Percentiles rank a stretch among this genome's conserved stretches.
phyloP scores from a whole-genome alignment of 2,113 vertebrate species.

The Brachypodius melanocephalos region DNA sequence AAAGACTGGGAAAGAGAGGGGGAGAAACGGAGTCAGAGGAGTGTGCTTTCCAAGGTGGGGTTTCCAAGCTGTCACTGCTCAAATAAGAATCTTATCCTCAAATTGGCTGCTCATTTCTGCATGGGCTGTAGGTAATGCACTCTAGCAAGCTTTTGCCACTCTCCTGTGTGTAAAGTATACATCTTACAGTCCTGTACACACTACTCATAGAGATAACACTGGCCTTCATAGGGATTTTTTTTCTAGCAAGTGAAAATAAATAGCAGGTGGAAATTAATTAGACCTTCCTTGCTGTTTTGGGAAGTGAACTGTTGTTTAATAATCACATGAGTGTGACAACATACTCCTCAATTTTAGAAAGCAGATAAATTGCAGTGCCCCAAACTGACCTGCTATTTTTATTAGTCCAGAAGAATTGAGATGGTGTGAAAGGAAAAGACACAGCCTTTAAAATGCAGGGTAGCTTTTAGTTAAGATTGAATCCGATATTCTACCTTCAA shows the following conservation, averaged over 20 bases:
- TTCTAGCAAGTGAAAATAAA: constrained; percentile 18
- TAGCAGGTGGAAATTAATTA: constrained; percentile 33
- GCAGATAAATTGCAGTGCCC: constrained; percentile 18
- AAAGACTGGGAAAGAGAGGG: not conserved
- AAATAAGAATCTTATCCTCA: constrained; percentile 6
- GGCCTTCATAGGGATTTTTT: not conserved
- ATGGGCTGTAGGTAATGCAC: not conserved
- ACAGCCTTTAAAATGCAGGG: not conserved
- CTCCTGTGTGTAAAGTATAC: not conserved
- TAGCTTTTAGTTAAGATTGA: not conserved
- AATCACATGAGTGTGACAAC: not conserved
- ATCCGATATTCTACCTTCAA: not conserved
- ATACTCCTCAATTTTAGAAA: constrained; percentile 39
- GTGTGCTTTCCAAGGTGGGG: constrained; percentile 13
- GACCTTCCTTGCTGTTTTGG: not conserved
- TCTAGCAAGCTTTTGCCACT: not conserved
- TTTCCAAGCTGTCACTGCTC: constrained; percentile 33
- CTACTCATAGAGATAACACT: not conserved
- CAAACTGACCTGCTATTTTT: constrained; percentile 4
- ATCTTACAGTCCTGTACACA: not conserved
- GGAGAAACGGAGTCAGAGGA: not conserved
- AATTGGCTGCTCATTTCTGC: constrained; percentile 52
- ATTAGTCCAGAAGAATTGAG: not conserved
- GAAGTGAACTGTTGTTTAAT: constrained; percentile 55
- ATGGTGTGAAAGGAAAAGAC: not conserved